These are phyloP conservation scores for Erinaceus europaeus DNA, from an alignment of 2,113 vertebrate genomes.

Conservation along the genomic window DNA sequence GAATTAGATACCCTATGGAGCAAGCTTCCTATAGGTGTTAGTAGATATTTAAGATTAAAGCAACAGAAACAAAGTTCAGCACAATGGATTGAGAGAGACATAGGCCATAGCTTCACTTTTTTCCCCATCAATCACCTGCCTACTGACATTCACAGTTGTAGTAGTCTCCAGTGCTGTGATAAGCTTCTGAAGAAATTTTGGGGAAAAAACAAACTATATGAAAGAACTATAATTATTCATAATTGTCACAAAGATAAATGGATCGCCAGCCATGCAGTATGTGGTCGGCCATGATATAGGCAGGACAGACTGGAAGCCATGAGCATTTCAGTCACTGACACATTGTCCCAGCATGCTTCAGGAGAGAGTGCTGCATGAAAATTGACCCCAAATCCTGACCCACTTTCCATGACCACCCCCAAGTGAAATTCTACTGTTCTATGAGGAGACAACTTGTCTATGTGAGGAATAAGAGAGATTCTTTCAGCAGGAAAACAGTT, in stretches of 20 bases:
- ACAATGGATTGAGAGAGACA: background rate
- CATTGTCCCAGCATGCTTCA: background rate
- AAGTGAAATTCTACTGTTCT: background rate
- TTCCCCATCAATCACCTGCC: background rate
- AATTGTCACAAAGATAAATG: background rate
- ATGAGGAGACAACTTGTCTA: background rate
- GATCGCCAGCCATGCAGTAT: background rate
- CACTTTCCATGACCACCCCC: background rate
- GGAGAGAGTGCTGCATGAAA: background rate
- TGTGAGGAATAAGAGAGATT: background rate
- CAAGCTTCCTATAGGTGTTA: constrained; percentile 33
- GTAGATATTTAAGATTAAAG: constrained; percentile 12
- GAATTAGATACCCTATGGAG: background rate
- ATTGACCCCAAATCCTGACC: background rate
- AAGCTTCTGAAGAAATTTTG: background rate
- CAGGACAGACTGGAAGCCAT: background rate
- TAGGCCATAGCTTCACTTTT: background rate
- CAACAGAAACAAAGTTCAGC: background rate
- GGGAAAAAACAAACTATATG: background rate
- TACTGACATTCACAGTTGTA: background rate
- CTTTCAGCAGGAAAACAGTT: background rate
- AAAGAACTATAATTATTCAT: background rate
- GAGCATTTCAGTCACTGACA: background rate
- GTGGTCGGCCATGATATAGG: rapidly evolving
- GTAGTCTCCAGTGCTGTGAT: background rate